Evolutionary conservation across 2,797 vertebrate species (phyloP), one percentile per base, ranked within the genome.

Genomic region (Anableps anableps): DNA sequence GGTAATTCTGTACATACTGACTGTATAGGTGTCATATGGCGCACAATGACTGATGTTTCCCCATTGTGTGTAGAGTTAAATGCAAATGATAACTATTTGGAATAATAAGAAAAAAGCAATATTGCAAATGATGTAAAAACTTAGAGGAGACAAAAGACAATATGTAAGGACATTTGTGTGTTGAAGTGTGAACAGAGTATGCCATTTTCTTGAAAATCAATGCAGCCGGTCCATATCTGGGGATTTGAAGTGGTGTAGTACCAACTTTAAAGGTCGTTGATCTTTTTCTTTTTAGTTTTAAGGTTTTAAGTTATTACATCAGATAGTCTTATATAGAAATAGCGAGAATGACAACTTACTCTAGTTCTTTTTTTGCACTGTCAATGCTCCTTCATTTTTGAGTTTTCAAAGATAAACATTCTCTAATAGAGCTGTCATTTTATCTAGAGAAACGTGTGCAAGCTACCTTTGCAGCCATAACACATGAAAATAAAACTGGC

Each of bases 21-120:
- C 3, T 11, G 1, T 0, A 31, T 38, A 13, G 13, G 21, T 66
- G 50, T 76, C 5, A 66, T 26, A 16, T 9, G 26, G 43, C 7
- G 2, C 4, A 66, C 9, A 19, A 11, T 7, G 34, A 53, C 5
- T 29, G 36, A 58, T 43, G 26, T 43, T 45, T 62, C 2, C 26
- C 17, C 26, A 45, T 74, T 74, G 74, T 74, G 34, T 50, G n/a
- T 38, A 64, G 58, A 34, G 26, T 43, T 45, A 71, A 62, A 74
- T 60, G 21, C 0, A 17, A 71, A 17, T 26, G n/a, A 26, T 41
- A 21, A 2, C 1, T 38, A 36, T 53, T 8, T 36, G 9, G 34
- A 36, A 19, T 45, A 41, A 38, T 41, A 26, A 26, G 48, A 74
- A 74, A 74, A 74, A 38, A 36, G 0, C 9, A 23, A 34, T 50